Base-by-base conservation (phyloP, 1,140 invertebrate genomes). In the Ephestia elutella region DNA sequence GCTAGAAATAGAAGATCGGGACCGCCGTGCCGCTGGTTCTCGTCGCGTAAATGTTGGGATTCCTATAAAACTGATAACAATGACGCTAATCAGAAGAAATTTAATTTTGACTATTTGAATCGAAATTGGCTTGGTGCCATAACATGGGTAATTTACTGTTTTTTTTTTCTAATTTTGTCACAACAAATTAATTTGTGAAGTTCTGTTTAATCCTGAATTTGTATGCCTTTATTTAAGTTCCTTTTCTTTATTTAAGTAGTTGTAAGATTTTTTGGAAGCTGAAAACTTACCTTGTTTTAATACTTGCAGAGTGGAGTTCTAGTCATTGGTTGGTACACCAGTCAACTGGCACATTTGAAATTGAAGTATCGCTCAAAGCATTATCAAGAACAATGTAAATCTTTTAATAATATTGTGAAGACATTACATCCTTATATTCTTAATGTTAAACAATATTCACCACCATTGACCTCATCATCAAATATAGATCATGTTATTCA, bases 81-180 rank as follows among this genome's bases (percentile, higher is more conserved):
- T 21, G 73, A 80, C 49, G 77, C 82, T 32, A 82, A 84, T 56
- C 78, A 68, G 56, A 80, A 76, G 25, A 66, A 68, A 69, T 87
- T 81, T 82, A 87, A 78, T 56, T 85, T 87, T 58, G 80, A 85
- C 28, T 73, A 84, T 38, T 56, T 88, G n/a, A 83, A 83, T 62
- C 75, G 69, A 28, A 75, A 72, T 80, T 90, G 89, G 89, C 74
- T 88, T 62, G 82, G 80, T 83, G 86, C 87, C 76, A 88, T 90
- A 63, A 84, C 87, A 74, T 89, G 88, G 88, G 86, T 89, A 81
- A 73, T 66, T 28, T 20, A 18, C 13, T 53, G 18, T 9, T 25
- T 25, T n/a, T 28, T 21, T 44, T 44, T n/a, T 53, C 8, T 25
- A 1, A 20, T 20, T 28, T 28, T 8, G n/a, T n/a, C n/a, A n/a